phyloP scores from a whole-genome alignment of 1,140 invertebrate genomes.

The Bombus difficillimus region DNA sequence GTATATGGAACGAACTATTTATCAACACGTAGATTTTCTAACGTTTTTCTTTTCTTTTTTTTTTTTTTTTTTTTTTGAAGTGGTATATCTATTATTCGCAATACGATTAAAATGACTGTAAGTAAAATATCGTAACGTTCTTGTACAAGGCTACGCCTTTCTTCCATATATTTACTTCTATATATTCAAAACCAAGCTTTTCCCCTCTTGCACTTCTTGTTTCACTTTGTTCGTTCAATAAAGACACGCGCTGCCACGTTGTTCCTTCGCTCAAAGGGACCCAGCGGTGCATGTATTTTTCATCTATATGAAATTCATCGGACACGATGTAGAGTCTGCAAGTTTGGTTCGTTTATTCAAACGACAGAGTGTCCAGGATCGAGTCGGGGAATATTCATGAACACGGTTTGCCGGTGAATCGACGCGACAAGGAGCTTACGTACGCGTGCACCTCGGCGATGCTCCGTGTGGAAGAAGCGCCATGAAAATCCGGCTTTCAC shows the following conservation, averaged over 20 bases:
- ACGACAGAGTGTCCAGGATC: constrained; percentile 16
- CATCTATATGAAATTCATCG: constrained; percentile 43
- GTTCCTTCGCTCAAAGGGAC: constrained; percentile 13
- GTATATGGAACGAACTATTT: too few relatives aligned
- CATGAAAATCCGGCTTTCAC: constrained; percentile 14
- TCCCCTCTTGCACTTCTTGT: neutral
- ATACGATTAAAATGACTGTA: too few relatives aligned
- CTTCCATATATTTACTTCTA: too few relatives aligned
- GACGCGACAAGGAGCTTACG: constrained; percentile 13
- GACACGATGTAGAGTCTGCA: constrained; percentile 15
- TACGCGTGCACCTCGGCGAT: neutral
- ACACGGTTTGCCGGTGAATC: constrained; percentile 9
- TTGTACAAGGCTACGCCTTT: too few relatives aligned
- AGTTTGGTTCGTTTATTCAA: constrained; percentile 31
- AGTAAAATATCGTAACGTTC: too few relatives aligned
- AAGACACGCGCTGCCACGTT: constrained; percentile 4
- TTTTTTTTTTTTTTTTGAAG: too few relatives aligned
- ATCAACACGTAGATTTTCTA: too few relatives aligned
- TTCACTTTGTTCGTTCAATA: constrained; percentile 14
- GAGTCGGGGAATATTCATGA: constrained; percentile 41
- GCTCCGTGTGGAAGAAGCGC: neutral
- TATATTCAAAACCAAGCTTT: neutral
- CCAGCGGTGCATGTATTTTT: constrained; percentile 19
- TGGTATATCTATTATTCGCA: too few relatives aligned
- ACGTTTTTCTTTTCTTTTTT: too few relatives aligned